A percentile compares a stretch with the other conserved stretches of the same genome.
These are phyloP conservation scores for Drosophila mayaguana DNA, from an alignment of 2,888 invertebrate genomes.

Conservation along the genomic window DNA sequence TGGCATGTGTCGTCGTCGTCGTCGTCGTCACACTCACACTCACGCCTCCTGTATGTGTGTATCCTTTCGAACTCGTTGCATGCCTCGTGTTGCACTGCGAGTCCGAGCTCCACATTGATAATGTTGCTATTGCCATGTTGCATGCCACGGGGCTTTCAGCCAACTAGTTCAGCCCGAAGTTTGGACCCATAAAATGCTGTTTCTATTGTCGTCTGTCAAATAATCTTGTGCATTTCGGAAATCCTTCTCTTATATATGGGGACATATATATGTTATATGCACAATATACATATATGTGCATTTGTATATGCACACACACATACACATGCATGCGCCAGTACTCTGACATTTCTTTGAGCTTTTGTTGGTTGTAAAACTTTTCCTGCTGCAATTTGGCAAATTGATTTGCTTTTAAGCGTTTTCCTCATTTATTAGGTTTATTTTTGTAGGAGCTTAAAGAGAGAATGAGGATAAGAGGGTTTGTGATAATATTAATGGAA, in stretches of 20 bases:
- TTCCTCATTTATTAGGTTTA: conserved; percentile 5
- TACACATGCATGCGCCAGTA: conserved; percentile 1
- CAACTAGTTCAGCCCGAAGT: conserved; percentile 22
- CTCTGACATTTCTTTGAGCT: conserved; percentile 13
- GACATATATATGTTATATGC: not conserved
- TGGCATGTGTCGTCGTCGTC: conserved; percentile 31
- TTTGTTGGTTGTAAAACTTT: conserved; percentile 5
- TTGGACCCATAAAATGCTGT: conserved; percentile 58
- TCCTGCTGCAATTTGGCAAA: conserved; percentile 47
- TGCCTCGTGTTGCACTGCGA: conserved; percentile 57
- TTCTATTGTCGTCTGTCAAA: conserved; percentile 64
- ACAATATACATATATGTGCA: too few relatives aligned
- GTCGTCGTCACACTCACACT: not conserved
- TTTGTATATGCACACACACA: not conserved
- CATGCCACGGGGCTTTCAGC: conserved; percentile 45
- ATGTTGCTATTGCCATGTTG: conserved; percentile 59
- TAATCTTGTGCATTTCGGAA: conserved; percentile 49
- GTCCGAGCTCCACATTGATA: conserved; percentile 17
- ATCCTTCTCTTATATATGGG: conserved; percentile 38
- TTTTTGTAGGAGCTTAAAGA: not conserved
- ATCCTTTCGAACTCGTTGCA: conserved; percentile 46
- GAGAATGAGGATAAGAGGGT: not conserved
- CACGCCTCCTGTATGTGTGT: not conserved
- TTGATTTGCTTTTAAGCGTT: conserved; percentile 30
- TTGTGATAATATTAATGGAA: too few relatives aligned